A percentile compares a stretch with the other conserved stretches of the same genome.
Evolutionary conservation across 2,888 invertebrate genomes (phyloP).

Genomic region (Eilema caniola): DNA sequence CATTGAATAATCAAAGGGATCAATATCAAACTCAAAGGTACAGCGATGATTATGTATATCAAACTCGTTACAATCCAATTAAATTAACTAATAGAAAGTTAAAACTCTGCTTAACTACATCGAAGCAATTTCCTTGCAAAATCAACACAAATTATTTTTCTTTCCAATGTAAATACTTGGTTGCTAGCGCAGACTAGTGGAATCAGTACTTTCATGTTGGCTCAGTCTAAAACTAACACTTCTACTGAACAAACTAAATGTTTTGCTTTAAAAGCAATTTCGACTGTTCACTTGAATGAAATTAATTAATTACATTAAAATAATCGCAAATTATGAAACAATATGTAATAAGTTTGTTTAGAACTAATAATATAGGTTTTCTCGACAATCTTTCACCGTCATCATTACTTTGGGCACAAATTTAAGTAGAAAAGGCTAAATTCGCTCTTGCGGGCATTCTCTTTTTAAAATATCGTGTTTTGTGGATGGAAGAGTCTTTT

Average conservation of each 20-base stretch:
- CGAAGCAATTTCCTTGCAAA: background rate
- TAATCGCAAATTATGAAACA: background rate
- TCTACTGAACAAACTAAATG: background rate
- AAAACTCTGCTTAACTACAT: background rate
- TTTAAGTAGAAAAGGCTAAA: background rate
- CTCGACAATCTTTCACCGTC: background rate
- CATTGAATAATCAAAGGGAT: background rate
- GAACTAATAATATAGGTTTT: background rate
- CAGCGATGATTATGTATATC: background rate
- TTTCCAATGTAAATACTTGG: conserved; percentile 30
- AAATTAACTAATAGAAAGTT: background rate
- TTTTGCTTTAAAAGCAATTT: conserved; percentile 1
- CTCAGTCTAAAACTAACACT: conserved; percentile 12
- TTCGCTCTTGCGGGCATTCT: background rate
- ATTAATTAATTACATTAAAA: background rate
- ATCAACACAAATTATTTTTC: conserved; percentile 5
- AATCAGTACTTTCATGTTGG: conserved; percentile 29
- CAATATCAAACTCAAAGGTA: background rate
- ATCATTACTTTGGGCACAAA: background rate
- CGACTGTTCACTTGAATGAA: background rate
- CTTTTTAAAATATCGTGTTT: conserved; percentile 4
- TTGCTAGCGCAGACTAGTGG: conserved; percentile 15
- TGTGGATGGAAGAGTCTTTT: background rate
- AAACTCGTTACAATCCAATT: conserved; percentile 1
- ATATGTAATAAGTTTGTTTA: conserved; percentile 4